Evolutionary conservation across 2,888 invertebrate genomes (phyloP).

Genomic region (Lithophane socia): DNA sequence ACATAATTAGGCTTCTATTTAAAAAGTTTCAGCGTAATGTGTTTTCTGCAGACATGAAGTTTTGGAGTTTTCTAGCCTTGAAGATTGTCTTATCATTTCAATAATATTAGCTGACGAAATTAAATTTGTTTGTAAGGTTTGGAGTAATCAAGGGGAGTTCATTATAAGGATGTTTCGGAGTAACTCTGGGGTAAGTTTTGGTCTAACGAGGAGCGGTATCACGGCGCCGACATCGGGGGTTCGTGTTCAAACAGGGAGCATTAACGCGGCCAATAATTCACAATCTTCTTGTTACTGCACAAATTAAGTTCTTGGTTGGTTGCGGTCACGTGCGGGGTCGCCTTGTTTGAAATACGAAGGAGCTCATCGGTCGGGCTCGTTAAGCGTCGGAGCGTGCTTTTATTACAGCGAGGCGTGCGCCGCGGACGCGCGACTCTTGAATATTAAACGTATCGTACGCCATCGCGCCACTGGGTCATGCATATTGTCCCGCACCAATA

Average conservation of each 20-base stretch:
- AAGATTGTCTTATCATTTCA: conserved; percentile 43
- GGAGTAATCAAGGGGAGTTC: conserved; percentile 50
- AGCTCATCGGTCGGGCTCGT: conserved; percentile 89
- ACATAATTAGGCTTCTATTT: conserved; percentile 59
- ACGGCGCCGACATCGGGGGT: conserved; percentile 42
- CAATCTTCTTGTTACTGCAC: conserved; percentile 83
- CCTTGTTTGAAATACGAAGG: conserved; percentile 90
- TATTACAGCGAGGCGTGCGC: conserved; percentile 87
- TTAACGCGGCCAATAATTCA: conserved; percentile 82
- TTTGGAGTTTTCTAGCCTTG: conserved; percentile 28
- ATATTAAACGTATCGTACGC: conserved; percentile 82
- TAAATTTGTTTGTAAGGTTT: conserved; percentile 41
- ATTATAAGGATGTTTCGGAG: conserved; percentile 36
- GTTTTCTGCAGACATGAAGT: conserved; percentile 44
- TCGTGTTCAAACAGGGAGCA: conserved; percentile 65
- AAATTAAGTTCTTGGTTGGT: conserved; percentile 82
- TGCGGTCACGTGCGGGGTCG: conserved; percentile 85
- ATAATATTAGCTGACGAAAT: conserved; percentile 45
- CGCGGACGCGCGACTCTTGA: conserved; percentile 85
- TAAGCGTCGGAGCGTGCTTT: conserved; percentile 90
- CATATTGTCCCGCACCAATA: conserved; percentile 82
- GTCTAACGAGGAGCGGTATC: conserved; percentile 49
- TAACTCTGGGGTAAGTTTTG: conserved; percentile 45
- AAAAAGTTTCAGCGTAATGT: conserved; percentile 47
- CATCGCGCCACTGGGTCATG: conserved; percentile 88